Evolutionary conservation across 2,888 invertebrate species (phyloP), one percentile per base, ranked within the genome.

Genomic region (Ceramica pisi): DNA sequence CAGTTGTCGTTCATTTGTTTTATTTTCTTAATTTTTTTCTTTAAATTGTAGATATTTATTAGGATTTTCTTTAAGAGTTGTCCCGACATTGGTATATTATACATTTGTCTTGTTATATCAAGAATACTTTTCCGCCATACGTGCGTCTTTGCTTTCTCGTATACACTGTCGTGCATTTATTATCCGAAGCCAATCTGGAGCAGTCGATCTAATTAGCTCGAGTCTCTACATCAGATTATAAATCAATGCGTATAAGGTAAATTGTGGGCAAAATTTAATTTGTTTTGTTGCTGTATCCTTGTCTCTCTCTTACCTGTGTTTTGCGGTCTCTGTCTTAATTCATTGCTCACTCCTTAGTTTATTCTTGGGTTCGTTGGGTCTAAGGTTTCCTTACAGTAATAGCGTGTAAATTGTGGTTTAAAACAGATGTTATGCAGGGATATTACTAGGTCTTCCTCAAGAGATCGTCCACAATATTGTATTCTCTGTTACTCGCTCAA

Each of bases 231-330:
- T 57, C 71, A 74, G 71, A 81, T 85, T 83, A 75, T 72, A 82
- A 79, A 82, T 79, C 71, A 77, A 77, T 74, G 68, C 71, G 73
- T 74, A 69, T 73, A 70, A 76, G 73, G 69, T 67, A 81, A 72
- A 76, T 55, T 71, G 68, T 61, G 55, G 51, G 71, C 31, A 61
- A 81, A 82, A 74, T 62, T 53, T 75, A 64, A 76, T 80, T 71
- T 75, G 63, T 75, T 63, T 59, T 62, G 53, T 62, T 63, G 64
- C 51, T 59, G 16, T 31, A 23, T n/a, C 46, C 23, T 31, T 51
- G 56, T 76, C 75, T 55, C 68, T 60, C 57, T 84, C 69, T 73
- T n/a, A 9, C 62, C 31, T 19, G 38, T 55, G 50, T 53, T 64
- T 67, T 71, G 75, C 46, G 62, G 64, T 69, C 69, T 64, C 60